Percentiles rank a stretch among this genome's conserved stretches.
Evolutionary conservation across 2,888 invertebrate species (phyloP).

Genomic region (Gnatocerus cornutus): DNA sequence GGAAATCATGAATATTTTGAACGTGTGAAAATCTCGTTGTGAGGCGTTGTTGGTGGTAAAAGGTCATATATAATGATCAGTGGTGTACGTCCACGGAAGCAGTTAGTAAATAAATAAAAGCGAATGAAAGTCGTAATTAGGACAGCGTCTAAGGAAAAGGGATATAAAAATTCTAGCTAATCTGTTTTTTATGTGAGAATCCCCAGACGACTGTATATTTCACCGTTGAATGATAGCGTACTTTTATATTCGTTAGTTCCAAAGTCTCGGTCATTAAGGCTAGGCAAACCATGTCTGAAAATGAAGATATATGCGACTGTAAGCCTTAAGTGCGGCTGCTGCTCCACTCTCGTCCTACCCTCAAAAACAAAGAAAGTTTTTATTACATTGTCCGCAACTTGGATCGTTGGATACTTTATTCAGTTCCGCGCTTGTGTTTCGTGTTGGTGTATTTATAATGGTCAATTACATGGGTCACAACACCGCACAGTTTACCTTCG

Average conservation of each 20-base stretch:
- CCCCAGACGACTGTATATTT: conserved; percentile 62
- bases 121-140: conserved; percentile 57
- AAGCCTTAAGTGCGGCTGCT: conserved; percentile 54
- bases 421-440: conserved; percentile 37
- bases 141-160: conserved; percentile 52
- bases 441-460: conserved; percentile 53
- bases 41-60: background rate
- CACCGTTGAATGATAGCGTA: conserved; percentile 62
- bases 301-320: conserved; percentile 61
- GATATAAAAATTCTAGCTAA: conserved; percentile 61
- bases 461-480: conserved; percentile 54
- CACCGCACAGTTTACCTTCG: conserved; percentile 27
- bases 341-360: conserved; percentile 49
- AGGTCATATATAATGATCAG: conserved; percentile 1
- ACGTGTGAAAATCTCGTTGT: background rate
- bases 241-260: conserved; percentile 64
- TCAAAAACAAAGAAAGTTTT: conserved; percentile 56
- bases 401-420: conserved; percentile 44
- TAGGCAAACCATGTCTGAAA: conserved; percentile 56
- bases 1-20: too few species aligned
- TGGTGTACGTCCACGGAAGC: conserved; percentile 30
- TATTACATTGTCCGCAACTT: conserved; percentile 51
- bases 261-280: conserved; percentile 62
- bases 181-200: conserved; percentile 63
- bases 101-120: conserved; percentile 53